These are phyloP conservation scores for Aporophyla lueneburgensis DNA, from an alignment of 2,888 invertebrate species.

Conservation along the genomic window DNA sequence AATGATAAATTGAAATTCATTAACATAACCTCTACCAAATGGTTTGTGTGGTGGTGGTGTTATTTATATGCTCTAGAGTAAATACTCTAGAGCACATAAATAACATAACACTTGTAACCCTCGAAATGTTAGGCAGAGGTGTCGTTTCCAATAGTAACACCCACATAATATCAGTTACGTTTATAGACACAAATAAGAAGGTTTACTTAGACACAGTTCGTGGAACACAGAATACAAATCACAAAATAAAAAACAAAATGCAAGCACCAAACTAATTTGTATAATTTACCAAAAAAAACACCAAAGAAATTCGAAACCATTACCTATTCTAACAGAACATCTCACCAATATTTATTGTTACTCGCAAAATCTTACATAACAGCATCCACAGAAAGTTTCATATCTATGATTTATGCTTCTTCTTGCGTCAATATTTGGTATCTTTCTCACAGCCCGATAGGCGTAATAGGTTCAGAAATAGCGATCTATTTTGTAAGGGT, in stretches of 20 bases:
- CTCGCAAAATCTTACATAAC: constrained; percentile 57
- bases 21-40: not conserved
- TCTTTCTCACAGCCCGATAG: constrained; percentile 67
- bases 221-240: no score
- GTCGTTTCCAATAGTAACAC: not conserved
- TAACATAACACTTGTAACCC: not conserved
- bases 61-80: no score
- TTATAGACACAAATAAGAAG: not conserved
- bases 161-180: not conserved
- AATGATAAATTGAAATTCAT: not conserved
- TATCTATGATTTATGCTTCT: constrained; percentile 72
- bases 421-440: constrained; percentile 74
- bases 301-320: constrained; percentile 12
- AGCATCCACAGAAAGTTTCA: constrained; percentile 65
- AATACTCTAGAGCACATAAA: not conserved
- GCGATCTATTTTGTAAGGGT: constrained; percentile 57
- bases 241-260: no score
- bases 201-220: no score
- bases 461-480: constrained; percentile 64
- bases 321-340: constrained; percentile 31
- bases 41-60: no score
- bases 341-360: constrained; percentile 52
- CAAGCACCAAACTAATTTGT: no score
- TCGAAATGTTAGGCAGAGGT: not conserved
- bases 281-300: not conserved